Evolutionary conservation across 53 echinoderm and acorn worm genomes (phyloP), one percentile per base, ranked within the genome.

Genomic region (Paracentrotus lividus): DNA sequence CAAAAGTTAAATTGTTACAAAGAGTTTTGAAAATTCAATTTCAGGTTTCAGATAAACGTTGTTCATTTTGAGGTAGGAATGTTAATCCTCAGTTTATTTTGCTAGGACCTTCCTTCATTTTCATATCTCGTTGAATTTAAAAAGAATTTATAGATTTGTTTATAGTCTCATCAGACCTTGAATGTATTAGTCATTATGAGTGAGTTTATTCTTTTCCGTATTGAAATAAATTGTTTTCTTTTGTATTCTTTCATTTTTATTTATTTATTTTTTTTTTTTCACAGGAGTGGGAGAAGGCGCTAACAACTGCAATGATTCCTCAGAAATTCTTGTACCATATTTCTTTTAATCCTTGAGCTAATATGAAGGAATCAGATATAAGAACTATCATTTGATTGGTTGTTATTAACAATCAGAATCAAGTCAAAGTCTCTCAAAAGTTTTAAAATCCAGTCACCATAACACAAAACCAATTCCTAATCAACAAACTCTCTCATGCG

Each of bases 211-310:
- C n/a, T n/a, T n/a, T n/a, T n/a, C n/a, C n/a, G n/a, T n/a, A n/a
- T 58, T 24, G 20, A 24, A 58, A 58, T 24, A 58, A 61, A 61
- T 27, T 61, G 6, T 7, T 0, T 27, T 61, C 15, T 27, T 5
- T 29, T 61, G 0, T 27, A 8, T 61, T 29, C 20, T 23, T 23
- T 59, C 3, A 3, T 3, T 7, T 69, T 38, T 69, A 29, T 69
- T 36, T 33, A 14, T 7, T 38, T 69, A 32, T 69, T 36, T 36
- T 1, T 8, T 27, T 61, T 2, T 69, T 34, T 36, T 31, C 16
- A 69, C 69, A 69, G 69, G 13, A 40, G 69, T 69, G 69, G 69
- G 38, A 69, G 69, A 38, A 69, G 69, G 36, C 69, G 69, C 18
- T 69, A 69, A 69, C 69, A 69, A 5, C 16, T 38, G 69, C 9